These are phyloP conservation scores for Rachycentron canadum DNA, from an alignment of 2,797 vertebrate species.

Conservation along the genomic window DNA sequence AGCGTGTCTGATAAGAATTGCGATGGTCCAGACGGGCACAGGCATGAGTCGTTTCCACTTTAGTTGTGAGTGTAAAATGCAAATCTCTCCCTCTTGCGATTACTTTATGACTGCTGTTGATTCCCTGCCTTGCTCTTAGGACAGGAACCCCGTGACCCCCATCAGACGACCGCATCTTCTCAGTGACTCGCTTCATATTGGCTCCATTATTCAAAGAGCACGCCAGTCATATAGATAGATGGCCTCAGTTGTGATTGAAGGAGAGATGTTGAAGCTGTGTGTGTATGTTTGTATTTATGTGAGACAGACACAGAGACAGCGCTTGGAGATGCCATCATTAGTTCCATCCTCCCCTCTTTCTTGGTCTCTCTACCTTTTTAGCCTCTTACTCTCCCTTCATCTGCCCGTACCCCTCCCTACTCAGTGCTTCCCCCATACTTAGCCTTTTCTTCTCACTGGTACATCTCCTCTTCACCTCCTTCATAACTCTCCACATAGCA, in stretches of 20 bases:
- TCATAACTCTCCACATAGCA: slow-evolving; percentile 10
- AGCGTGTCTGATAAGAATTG: slow-evolving; percentile 77
- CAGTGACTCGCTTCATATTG: slow-evolving; percentile 82
- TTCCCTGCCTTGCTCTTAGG: slow-evolving; percentile 69
- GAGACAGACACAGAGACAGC: slow-evolving; percentile 8
- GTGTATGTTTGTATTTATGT: slow-evolving; percentile 43
- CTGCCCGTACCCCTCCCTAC: slow-evolving; percentile 24
- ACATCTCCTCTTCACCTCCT: slow-evolving; percentile 37
- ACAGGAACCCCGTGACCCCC: slow-evolving; percentile 78
- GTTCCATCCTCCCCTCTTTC: slow-evolving; percentile 16
- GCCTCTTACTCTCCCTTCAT: slow-evolving; percentile 53
- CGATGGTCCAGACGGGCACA: slow-evolving; percentile 67
- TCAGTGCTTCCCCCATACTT: slow-evolving; percentile 38
- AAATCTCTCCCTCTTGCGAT: slow-evolving; percentile 79
- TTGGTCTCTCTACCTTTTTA: slow-evolving; percentile 36
- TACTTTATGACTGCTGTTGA: slow-evolving; percentile 76
- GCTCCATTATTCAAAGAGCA: slow-evolving; percentile 84
- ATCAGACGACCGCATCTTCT: slow-evolving; percentile 80
- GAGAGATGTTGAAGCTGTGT: slow-evolving; percentile 42
- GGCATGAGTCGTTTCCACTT: slow-evolving; percentile 66
- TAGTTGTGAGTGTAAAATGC: slow-evolving; percentile 78
- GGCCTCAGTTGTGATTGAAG: slow-evolving; percentile 57
- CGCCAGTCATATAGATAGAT: slow-evolving; percentile 69
- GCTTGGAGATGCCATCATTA: slow-evolving; percentile 38
- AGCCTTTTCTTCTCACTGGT: slow-evolving; percentile 36